Base-by-base conservation (phyloP, 2,888 invertebrate species). In the Caenorhabditis sulstoni region DNA sequence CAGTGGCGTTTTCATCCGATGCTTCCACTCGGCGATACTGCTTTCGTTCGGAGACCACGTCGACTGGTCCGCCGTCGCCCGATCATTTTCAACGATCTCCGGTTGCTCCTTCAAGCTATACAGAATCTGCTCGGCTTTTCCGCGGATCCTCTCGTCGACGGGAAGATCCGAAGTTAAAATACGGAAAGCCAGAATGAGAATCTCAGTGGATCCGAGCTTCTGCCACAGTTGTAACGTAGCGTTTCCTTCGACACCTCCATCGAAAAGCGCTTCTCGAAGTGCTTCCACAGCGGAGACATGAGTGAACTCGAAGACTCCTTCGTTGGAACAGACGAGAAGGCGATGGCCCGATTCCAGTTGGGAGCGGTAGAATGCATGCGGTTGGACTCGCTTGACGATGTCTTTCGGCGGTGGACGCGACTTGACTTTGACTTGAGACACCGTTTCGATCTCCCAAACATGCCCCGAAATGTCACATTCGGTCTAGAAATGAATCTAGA, bases 211-310 rank as follows among this genome's bases (percentile, higher is more conserved):
- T 92, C 93, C 89, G 1, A 95, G 92, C 79, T 95, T 94, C 12
- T 92, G 92, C 86, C 94, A 94, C 90, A 92, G 92, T 18, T 91
- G 90, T 74, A 92, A 91, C 71, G 93, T 92, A 65, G 94, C 93
- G 75, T 95, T 96, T 0, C 96, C 96, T 22, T 83, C 84, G 5
- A 77, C 65, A 14, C 82, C 84, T 1, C 83, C 78, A 95, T 95
- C 0, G 95, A 95, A 91, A 96, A 96, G 0, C n/a, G 97, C 92
- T 81, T 95, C 94, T 11, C 94, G 93, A 74, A 98, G 92, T 81
- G 96, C 93, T 91, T 97, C 97, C 0, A 95, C 94, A 3, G 97
- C 96, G 53, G 95, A 94, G 41, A 95, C 93, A 89, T 96, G 94
- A 65, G 94, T 93, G 81, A 96, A 93, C 81, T 96, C 93, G 88